Evolutionary conservation across 1,140 invertebrate genomes (phyloP).

Genomic region (Mesaphorura yosii): DNA sequence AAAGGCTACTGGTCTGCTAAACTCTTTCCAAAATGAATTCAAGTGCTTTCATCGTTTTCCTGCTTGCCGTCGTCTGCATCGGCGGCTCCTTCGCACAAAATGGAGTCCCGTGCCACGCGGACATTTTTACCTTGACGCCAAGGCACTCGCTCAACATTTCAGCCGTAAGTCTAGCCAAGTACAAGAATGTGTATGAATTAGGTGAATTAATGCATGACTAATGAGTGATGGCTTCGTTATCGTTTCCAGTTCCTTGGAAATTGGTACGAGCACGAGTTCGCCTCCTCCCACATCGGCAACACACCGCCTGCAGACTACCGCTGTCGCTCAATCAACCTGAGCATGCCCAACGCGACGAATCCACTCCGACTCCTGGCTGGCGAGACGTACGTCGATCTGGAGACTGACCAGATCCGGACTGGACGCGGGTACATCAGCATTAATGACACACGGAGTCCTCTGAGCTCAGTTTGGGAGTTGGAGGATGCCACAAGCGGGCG

Average conservation of each 20-base stretch:
- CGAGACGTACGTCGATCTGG: too few relatives aligned
- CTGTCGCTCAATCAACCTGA: background rate
- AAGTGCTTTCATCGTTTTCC: background rate
- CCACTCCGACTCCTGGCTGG: background rate
- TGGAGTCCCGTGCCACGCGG: conserved; percentile 8
- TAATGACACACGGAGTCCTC: conserved; percentile 4
- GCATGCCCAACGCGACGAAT: background rate
- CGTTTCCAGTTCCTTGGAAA: conserved; percentile 10
- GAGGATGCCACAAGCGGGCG: too few relatives aligned
- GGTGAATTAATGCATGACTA: background rate
- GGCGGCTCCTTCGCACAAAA: background rate
- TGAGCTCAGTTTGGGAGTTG: conserved; percentile 3
- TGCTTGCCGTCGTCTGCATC: background rate
- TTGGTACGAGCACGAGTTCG: conserved; percentile 18
- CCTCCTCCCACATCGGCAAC: conserved; percentile 11
- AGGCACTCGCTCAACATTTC: conserved; percentile 14
- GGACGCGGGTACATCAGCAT: background rate
- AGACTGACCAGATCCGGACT: background rate
- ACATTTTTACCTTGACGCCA: conserved; percentile 14
- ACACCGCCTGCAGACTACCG: conserved; percentile 8
- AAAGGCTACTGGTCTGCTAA: background rate
- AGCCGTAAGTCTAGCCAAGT: background rate
- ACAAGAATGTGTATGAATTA: background rate
- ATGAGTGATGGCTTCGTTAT: background rate
- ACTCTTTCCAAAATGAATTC: background rate